These are phyloP conservation scores for Meles meles DNA, from an alignment of 2,113 vertebrate genomes.

Conservation along the genomic window DNA sequence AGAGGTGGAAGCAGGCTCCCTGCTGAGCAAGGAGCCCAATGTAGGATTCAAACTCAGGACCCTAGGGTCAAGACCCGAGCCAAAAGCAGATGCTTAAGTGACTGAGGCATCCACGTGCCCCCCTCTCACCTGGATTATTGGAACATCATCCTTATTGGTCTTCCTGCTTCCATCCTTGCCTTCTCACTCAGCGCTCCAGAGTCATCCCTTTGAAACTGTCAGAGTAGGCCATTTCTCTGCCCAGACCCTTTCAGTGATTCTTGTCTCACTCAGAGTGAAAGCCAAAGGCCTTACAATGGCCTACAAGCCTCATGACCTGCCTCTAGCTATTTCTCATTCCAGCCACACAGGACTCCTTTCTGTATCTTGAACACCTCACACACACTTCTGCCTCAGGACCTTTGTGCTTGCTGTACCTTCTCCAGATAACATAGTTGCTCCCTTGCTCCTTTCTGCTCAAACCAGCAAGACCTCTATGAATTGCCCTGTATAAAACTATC, in stretches of 20 bases:
- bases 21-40: neutral
- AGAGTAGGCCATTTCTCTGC: neutral
- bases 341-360: neutral
- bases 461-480: neutral
- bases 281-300: neutral
- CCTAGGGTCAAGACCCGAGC: neutral
- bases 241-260: neutral
- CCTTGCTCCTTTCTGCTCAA: neutral
- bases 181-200: neutral
- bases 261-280: neutral
- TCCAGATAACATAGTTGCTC: neutral
- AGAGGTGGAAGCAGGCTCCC: neutral
- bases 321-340: neutral
- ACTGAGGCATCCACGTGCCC: neutral
- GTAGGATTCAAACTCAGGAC: neutral
- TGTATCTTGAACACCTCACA: neutral
- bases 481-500: neutral
- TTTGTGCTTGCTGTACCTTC: neutral
- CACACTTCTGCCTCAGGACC: neutral
- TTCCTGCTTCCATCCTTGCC: neutral
- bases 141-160: neutral
- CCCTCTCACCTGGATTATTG: neutral
- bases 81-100: neutral
- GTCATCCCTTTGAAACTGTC: neutral
- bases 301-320: accelerated